Evolutionary conservation across 1,140 invertebrate species (phyloP).

Genomic region (Zaprionus nigranus): DNA sequence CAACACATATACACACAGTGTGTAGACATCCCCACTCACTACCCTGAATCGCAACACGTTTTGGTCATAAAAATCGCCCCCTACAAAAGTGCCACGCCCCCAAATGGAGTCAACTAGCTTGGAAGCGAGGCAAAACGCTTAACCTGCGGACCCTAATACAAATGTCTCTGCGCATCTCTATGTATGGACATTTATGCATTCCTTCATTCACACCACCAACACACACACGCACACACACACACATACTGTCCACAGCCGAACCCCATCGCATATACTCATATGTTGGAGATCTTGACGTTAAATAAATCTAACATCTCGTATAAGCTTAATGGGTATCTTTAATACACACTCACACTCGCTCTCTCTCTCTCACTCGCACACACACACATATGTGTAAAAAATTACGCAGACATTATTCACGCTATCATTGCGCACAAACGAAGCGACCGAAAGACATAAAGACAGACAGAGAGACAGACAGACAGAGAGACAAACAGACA

Average conservation of each 20-base stretch:
- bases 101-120: conserved; percentile 67
- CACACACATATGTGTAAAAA: conserved; percentile 58
- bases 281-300: conserved; percentile 74
- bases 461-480: conserved; percentile 6
- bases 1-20: conserved; percentile 33
- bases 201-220: conserved; percentile 16
- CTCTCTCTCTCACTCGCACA: conserved; percentile 25
- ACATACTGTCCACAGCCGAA: neutral
- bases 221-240: neutral
- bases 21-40: conserved; percentile 19
- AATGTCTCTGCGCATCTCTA: conserved; percentile 57
- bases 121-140: conserved; percentile 47
- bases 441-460: conserved; percentile 23
- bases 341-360: conserved; percentile 51
- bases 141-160: conserved; percentile 56
- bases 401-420: conserved; percentile 81
- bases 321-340: conserved; percentile 77
- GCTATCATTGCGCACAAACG: conserved; percentile 70
- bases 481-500: neutral
- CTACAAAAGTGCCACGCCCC: conserved; percentile 59
- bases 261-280: conserved; percentile 39
- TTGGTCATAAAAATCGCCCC: conserved; percentile 75
- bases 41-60: conserved; percentile 58
- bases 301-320: conserved; percentile 78
- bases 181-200: conserved; percentile 65